Conservation (phyloP, 2,888 invertebrate species). For the Drepanosiphum platanoidis region DNA sequence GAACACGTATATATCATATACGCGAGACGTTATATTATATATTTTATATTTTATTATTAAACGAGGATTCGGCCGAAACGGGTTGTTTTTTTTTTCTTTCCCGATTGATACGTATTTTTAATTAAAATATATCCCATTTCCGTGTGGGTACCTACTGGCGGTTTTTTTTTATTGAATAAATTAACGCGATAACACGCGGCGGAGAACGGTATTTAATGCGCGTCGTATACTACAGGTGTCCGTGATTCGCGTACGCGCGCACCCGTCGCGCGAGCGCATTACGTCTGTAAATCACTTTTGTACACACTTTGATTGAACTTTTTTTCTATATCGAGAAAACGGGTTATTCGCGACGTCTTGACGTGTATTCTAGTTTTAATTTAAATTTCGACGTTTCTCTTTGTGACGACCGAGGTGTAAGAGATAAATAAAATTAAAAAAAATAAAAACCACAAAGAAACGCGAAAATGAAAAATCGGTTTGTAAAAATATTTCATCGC, state of each 20-base stretch:
- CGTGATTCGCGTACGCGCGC: not conserved
- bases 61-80: not conserved
- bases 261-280: not conserved
- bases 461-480: no score
- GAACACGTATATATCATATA: no score
- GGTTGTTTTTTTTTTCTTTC: not conserved
- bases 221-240: not conserved
- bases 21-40: no score
- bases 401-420: not conserved
- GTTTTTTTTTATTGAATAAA: not conserved
- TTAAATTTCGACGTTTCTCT: not conserved
- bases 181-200: not conserved
- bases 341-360: not conserved
- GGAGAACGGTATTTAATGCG: not conserved
- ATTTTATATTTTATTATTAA: no score
- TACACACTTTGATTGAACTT: not conserved
- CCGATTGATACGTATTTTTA: slow-evolving; percentile 2
- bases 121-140: not conserved
- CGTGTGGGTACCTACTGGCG: not conserved
- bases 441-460: no score
- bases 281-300: not conserved
- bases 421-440: not conserved
- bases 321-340: not conserved
- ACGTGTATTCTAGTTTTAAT: not conserved
- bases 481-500: no score